Base-by-base conservation (phyloP, 2,797 vertebrate species). In the Alcedo atthis region DNA sequence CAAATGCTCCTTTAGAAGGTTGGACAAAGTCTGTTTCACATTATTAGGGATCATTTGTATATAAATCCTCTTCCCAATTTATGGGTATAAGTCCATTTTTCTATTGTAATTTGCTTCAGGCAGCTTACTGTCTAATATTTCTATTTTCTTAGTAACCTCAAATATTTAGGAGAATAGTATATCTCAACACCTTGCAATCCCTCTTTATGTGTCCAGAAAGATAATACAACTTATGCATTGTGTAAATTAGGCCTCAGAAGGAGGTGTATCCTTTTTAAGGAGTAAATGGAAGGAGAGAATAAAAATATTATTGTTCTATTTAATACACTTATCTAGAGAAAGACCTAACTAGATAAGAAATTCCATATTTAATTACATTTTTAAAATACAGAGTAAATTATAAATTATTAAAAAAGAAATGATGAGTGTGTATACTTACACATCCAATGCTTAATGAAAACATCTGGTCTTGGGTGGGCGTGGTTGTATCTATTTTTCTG, bases 281-380 rank as follows among this genome's bases (percentile, higher is more conserved):
- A 78, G 54, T 69, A 94, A 95, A 82, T 68, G 28, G 67, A 91
- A 85, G 59, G 68, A 82, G 15, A 90, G 75, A 94, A 93, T 71
- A 59, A 86, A 94, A 95, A 94, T 21, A 95, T 92, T 92, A 79
- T 94, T 54, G 87, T 75, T 87, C 62, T 42, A 85, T 68, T 95
- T 89, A 93, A 61, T 73, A 73, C 63, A 89, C 25, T 53, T 89
- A 77, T 83, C 57, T 79, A 54, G 43, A 95, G 68, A 94, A 88
- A 87, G 69, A 81, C 22, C 17, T 78, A 92, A 92, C 63, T 85
- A 92, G 59, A 87, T 93, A 84, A 92, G 77, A 95, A 96, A 97
- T 97, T 96, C 70, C 48, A 74, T 94, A 96, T 83, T 81, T 95
- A 97, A 95, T 96, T 91, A 97, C 95, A 96, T 49, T 1, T 1